Base-by-base conservation (phyloP, 37 sponge, comb jelly and placozoan genomes). In the Axinella damicornis region DNA sequence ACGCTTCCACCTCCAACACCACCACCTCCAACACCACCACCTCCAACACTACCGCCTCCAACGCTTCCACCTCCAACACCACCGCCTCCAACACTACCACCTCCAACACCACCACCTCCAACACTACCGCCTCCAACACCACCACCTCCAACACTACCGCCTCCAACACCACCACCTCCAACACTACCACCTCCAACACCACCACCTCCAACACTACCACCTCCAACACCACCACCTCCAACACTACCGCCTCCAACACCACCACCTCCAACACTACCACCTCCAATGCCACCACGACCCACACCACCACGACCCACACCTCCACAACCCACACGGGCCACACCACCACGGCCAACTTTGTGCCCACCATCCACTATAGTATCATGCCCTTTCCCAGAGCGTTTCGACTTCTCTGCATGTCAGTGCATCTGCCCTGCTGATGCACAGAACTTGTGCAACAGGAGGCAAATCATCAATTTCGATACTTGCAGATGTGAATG, bases 401-500 rank as follows among this genome's bases (percentile, higher is more conserved):
- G 32, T 16, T 68, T 68, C 5, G 35, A 68, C 32, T 27, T 36
- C 20, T 19, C 32, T 5, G 16, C 32, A 68, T 68, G 69, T 68
- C 28, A 25, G 27, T 68, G 69, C 5, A 33, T 36, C 34, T 67
- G 69, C 12, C 69, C 69, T 19, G 2, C 22, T 28, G 20, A 67
- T 18, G 69, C 69, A 24, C 30, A 27, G 31, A 6, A 67, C 69
- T 32, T 9, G 9, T 74, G 75, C 24, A 74, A 25, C 75, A 31
- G 14, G 25, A 30, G 24, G 19, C 75, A 74, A 75, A 1, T 21
- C 13, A 59, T 70, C 71, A 71, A 82, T n/a, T 14, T 32, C 13
- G 28, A 21, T 16, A 40, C 71, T 14, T 82, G 71, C 30, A 12
- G 52, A 53, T 69, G 81, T 69, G 71, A 70, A 71, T 82, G 72